These are phyloP conservation scores for Phanerotoma sp. DNA, from an alignment of 2,888 invertebrate genomes.

Conservation along the genomic window DNA sequence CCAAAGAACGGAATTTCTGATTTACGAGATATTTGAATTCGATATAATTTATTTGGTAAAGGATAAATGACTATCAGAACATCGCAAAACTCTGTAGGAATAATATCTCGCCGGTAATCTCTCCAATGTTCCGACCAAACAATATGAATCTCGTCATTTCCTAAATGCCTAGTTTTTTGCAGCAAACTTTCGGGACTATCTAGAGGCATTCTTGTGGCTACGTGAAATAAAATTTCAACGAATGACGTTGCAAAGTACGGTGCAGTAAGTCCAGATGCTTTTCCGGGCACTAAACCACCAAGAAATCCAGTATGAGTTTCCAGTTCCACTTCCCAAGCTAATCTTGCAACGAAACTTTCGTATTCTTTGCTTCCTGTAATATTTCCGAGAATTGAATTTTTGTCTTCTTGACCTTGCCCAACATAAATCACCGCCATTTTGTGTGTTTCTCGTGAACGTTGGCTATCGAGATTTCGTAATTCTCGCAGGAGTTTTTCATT, in stretches of 20 bases:
- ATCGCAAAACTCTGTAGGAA: constrained; percentile 99
- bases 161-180: constrained; percentile 91
- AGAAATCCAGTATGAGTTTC: constrained; percentile 94
- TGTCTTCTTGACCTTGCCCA: constrained; percentile 95
- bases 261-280: constrained; percentile 87
- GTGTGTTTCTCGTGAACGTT: constrained; percentile 89
- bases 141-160: constrained; percentile 98
- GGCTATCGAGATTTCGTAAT: constrained; percentile 88
- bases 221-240: constrained; percentile 94
- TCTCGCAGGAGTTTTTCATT: constrained; percentile 88
- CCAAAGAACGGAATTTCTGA: constrained; percentile 83
- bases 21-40: constrained; percentile 80
- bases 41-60: constrained; percentile 78
- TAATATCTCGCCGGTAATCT: constrained; percentile 93
- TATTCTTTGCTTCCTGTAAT: constrained; percentile 90
- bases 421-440: constrained; percentile 98
- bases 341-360: constrained; percentile 77
- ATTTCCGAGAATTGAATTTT: constrained; percentile 90
- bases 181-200: constrained; percentile 84
- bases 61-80: constrained; percentile 97
- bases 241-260: constrained; percentile 95
- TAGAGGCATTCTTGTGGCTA: constrained; percentile 95
- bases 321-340: constrained; percentile 84
- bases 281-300: constrained; percentile 89
- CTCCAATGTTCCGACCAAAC: constrained; percentile 98